Evolutionary conservation across 2,113 vertebrate genomes (phyloP), one percentile per base, ranked within the genome.

Genomic region (Zapus hudsonius): DNA sequence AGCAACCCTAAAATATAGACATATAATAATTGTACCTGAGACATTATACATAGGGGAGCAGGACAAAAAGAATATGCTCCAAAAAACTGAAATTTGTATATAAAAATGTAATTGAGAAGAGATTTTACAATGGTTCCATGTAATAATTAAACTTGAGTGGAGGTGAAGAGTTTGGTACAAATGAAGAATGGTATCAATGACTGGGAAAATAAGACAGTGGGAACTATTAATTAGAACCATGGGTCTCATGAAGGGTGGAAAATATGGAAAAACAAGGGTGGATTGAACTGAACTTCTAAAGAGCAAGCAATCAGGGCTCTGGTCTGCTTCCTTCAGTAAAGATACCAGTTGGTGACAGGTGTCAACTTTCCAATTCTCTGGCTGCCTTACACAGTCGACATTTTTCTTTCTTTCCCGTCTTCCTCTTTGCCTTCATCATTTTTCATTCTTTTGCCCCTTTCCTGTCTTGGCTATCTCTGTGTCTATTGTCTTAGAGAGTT

Each of bases 351-450:
- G 12, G 11, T 31, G 16, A 25, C 13, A 40, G 40, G 12, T 25
- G 17, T 8, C 22, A 3, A n/a, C n/a, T n/a, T 19, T 20, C 3
- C 8, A 29, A 19, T 78, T 61, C 22, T 36, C 11, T 7, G 42
- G 36, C 17, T 61, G 9, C 40, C 29, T 6, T 55, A 66, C 9
- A 25, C 4, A 15, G 4, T 66, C 27, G 10, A 22, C 29, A 15
- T 38, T 1, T 52, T 70, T n/a, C 5, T 33, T 55, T 72, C 27
- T 12, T 40, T 4, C 11, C 33, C 17, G 19, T 47, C 40, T n/a
- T 13, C 20, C 0, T 3, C 59, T 3, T 2, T 61, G 5, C 33
- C 11, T 16, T 25, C 42, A 25, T 17, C 2, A 27, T 38, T 12
- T 33, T 36, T 31, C 29, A 7, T 85, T 40, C 22, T 15, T 44